Percentiles rank a stretch among this genome's conserved stretches.
These are phyloP conservation scores for Clarias laeviceps DNA, from an alignment of 2,797 vertebrate species.

Conservation along the genomic window DNA sequence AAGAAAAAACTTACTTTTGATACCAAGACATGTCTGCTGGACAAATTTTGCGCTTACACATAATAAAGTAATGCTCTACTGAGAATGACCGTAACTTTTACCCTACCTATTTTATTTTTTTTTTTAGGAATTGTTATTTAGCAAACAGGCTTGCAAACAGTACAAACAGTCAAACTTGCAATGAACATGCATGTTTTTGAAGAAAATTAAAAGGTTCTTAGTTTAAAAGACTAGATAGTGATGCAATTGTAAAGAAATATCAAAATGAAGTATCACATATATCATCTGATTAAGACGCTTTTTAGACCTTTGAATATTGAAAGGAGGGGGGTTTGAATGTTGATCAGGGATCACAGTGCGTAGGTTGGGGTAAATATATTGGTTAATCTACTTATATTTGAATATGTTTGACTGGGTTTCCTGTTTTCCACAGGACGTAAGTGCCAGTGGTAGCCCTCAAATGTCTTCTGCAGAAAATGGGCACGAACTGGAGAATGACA, in stretches of 20 bases:
- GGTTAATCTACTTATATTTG: neutral
- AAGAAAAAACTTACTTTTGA: neutral
- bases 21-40: too few species aligned
- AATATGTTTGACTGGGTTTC: neutral
- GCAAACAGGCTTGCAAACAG: neutral
- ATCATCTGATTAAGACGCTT: neutral
- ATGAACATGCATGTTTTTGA: neutral
- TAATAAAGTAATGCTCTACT: too few species aligned
- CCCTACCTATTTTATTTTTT: too few species aligned
- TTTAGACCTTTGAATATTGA: neutral
- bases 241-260: neutral
- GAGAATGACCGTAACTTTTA: too few species aligned
- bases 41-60: too few species aligned
- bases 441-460: constrained; percentile 59
- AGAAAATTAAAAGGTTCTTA: neutral
- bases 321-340: too few species aligned
- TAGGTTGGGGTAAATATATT: neutral
- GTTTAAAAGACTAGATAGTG: neutral
- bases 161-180: neutral
- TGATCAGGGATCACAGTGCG: too few species aligned
- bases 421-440: constrained; percentile 59
- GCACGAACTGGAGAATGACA: constrained; percentile 47
- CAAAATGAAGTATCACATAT: neutral
- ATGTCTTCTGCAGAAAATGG: constrained; percentile 60
- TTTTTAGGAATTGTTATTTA: too few species aligned